These are phyloP conservation scores for Spinibarbus caldwelli DNA, from an alignment of 2,797 vertebrate species.

Conservation along the genomic window DNA sequence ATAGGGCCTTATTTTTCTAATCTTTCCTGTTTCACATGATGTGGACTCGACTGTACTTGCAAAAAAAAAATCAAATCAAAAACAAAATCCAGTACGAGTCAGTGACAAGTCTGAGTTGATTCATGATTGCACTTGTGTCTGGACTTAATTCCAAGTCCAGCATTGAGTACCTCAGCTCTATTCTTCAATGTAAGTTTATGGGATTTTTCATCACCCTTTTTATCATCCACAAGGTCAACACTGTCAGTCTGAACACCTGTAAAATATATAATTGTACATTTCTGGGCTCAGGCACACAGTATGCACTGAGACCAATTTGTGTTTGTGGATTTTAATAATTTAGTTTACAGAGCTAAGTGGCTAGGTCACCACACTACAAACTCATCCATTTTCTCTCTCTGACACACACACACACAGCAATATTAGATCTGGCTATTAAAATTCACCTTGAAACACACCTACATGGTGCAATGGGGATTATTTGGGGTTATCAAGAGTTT, in stretches of 20 bases:
- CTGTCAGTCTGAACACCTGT: neutral
- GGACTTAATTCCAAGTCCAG: neutral
- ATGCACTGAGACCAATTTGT: constrained; percentile 38
- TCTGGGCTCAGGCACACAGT: constrained; percentile 14
- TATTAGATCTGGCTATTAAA: constrained; percentile 40
- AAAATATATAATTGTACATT: constrained; percentile 24
- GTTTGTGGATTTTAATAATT: constrained; percentile 45
- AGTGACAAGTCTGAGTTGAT: neutral
- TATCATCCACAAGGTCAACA: neutral
- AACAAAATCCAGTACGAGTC: too few relatives aligned
- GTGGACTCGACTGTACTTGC: too few relatives aligned
- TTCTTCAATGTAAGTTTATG: neutral
- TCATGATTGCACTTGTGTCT: neutral
- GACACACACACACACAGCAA: constrained; percentile 9
- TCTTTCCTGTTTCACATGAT: too few relatives aligned
- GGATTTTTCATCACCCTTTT: neutral
- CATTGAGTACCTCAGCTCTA: neutral
- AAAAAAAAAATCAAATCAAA: too few relatives aligned
- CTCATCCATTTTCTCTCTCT: neutral
- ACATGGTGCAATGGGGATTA: constrained; percentile 18
- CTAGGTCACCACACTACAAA: constrained; percentile 22
- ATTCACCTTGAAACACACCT: constrained; percentile 40
- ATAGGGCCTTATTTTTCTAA: too few relatives aligned
- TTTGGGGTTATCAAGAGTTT: constrained; percentile 46
- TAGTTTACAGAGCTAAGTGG: constrained; percentile 49